A percentile compares a stretch with the other conserved stretches of the same genome.
Evolutionary conservation across 2,888 invertebrate species (phyloP).

Genomic region (Chaitophorus viminalis): DNA sequence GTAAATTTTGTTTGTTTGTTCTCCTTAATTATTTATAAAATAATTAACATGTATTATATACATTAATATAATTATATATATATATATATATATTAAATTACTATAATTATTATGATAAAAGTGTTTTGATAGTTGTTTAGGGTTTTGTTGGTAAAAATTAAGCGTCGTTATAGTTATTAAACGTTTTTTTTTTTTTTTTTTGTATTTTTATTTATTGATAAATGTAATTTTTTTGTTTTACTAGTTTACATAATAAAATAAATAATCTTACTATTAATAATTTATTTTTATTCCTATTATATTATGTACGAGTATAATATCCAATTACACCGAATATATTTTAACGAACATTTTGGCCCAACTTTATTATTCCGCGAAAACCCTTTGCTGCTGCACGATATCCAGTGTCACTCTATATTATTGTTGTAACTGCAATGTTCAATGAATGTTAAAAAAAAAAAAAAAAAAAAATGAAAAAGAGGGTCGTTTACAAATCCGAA

Average conservation of each 20-base stretch:
- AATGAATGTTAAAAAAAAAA: neutral
- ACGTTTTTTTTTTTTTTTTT: conserved; percentile 37
- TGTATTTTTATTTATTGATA: conserved; percentile 42
- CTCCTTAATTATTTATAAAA: neutral
- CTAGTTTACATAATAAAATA: conserved; percentile 49
- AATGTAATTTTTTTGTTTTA: conserved; percentile 17
- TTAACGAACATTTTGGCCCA: neutral
- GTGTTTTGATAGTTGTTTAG: conserved; percentile 56
- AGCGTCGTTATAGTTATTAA: conserved; percentile 52
- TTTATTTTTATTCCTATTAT: conserved; percentile 43
- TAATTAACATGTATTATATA: neutral
- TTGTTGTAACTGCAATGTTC: neutral
- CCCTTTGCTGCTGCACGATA: neutral
- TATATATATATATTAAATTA: neutral
- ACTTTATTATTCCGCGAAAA: conserved; percentile 12
- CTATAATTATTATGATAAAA: conserved; percentile 33
- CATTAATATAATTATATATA: conserved; percentile 15
- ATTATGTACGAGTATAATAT: too few species aligned
- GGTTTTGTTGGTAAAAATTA: conserved; percentile 60
- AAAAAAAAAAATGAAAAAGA: neutral
- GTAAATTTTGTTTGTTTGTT: conserved; percentile 3
- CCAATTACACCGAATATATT: conserved; percentile 38
- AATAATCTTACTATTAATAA: conserved; percentile 57
- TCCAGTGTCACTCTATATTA: neutral
- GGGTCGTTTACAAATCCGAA: conserved; percentile 45